Conservation (phyloP, 2,797 vertebrate species). For the Hoplostethus atlanticus region DNA sequence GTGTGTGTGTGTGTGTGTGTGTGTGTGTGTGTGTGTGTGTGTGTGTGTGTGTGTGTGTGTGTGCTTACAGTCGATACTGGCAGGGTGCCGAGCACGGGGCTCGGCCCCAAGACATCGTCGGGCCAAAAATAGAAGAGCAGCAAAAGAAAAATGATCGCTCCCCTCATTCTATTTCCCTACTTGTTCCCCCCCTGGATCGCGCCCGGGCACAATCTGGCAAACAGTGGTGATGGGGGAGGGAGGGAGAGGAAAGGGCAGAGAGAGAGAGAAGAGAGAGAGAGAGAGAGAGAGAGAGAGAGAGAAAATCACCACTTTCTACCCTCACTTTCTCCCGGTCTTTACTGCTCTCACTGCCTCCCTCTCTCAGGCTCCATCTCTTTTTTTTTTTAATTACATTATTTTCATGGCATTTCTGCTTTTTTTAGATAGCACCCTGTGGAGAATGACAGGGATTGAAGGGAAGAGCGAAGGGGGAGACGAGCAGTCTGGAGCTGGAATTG, state of each 20-base stretch:
- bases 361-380: not conserved
- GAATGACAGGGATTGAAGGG: not conserved
- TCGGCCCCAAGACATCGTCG: constrained; percentile 47
- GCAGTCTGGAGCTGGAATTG: not conserved
- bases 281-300: constrained; percentile 40
- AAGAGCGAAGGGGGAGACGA: not conserved
- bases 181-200: constrained; percentile 37
- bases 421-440: not conserved
- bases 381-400: constrained; percentile 19
- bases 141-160: constrained; percentile 54
- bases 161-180: constrained; percentile 45
- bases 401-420: not conserved
- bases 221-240: not conserved
- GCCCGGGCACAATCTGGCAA: constrained; percentile 32
- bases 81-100: constrained; percentile 24
- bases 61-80: constrained; percentile 46
- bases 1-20: constrained; percentile 4
- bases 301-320: constrained; percentile 26
- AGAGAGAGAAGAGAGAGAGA: constrained; percentile 43
- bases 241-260: constrained; percentile 14
- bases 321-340: constrained; percentile 21
- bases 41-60: constrained; percentile 26
- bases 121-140: constrained; percentile 57
- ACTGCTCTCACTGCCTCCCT: constrained; percentile 7
- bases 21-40: constrained; percentile 1